Base-by-base conservation (phyloP, 2,888 invertebrate species). In the Alloplasta piceator region DNA sequence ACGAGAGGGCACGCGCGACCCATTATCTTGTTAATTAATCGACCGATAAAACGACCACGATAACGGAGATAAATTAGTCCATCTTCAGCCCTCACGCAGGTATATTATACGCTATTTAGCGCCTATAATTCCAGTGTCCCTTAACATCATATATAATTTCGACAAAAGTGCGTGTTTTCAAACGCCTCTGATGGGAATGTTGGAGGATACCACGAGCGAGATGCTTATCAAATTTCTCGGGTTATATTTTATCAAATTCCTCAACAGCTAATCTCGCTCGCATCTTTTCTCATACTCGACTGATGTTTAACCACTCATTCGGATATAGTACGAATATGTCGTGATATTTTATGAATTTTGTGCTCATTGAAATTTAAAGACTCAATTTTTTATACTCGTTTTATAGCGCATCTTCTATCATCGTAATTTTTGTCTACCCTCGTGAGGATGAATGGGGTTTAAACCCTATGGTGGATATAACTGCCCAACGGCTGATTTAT, bases 1-100 rank as follows among this genome's bases (percentile, higher is more conserved):
- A 46, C 52, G 39, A 50, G 61, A 41, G 26, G 26, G 74, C 70
- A 67, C 73, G 72, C 48, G 38, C 63, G 64, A 38, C 58, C 52
- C 70, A 72, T 83, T 83, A 82, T 82, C 83, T 82, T 75, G 73
- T 78, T 83, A 82, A 83, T 83, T 82, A 82, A 82, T 83, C 83
- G 78, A 74, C 73, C 64, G 80, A 83, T 83, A 80, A 73, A 82
- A 83, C 73, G 80, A 80, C 78, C 76, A 38, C 60, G 82, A 83
- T 83, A 78, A 78, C 61, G 76, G 64, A 60, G 73, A 82, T 78
- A 78, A 82, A 83, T 82, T 83, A 76, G 78, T 80, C 68, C 3
- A 26, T 26, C 26, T 26, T 26, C 26, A 26, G 26, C 26, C 26
- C 26, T 26, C 26, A 26, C 26, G 26, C 26, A 26, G 26, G 26